Evolutionary conservation across 1,140 invertebrate genomes (phyloP).

Genomic region (roundworm (Caenorhabditis elegans)): WBcel235 BX284604.4:8193001-8193500

Average conservation of each 20-base stretch:
- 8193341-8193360: not conserved
- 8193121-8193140: conserved; percentile 41
- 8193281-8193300: not conserved
- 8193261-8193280: not conserved
- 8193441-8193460: not conserved
- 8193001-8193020: conserved; percentile 17
- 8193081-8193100: conserved; percentile 17
- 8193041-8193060: not conserved
- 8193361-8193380: not conserved
- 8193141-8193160: conserved; percentile 32
- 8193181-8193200: too few species aligned
- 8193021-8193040: not conserved
- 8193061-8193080: not conserved
- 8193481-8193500: too few species aligned
- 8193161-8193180: too few species aligned
- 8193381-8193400: too few species aligned
- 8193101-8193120: conserved; percentile 39
- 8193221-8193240: not conserved
- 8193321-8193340: not conserved
- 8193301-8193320: not conserved
- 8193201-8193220: not conserved
- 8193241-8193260: not conserved
- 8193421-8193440: too few species aligned
- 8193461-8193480: too few species aligned
- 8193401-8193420: too few species aligned